phyloP scores from a whole-genome alignment of 2,113 vertebrate genomes.

The Cairina moschata region DNA sequence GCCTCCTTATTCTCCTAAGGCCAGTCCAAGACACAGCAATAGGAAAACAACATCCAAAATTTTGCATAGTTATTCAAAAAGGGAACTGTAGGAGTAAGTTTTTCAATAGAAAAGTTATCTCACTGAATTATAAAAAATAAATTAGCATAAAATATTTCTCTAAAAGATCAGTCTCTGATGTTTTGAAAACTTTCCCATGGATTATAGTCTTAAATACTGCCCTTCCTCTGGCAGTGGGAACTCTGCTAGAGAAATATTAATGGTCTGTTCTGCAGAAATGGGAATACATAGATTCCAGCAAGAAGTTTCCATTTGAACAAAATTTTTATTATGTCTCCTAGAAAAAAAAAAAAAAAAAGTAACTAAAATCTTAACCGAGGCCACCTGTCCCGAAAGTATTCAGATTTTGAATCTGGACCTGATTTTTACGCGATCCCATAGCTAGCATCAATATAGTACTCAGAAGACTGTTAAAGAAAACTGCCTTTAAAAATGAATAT shows the following conservation, averaged over 20 bases:
- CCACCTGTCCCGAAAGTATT: background rate
- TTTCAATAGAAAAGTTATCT: background rate
- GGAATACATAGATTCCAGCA: background rate
- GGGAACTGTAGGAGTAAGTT: background rate
- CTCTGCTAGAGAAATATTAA: background rate
- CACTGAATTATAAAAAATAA: background rate
- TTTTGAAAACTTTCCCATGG: background rate
- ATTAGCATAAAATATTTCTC: background rate
- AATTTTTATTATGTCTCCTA: background rate
- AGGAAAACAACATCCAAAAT: background rate
- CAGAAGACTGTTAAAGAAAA: background rate
- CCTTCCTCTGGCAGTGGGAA: background rate
- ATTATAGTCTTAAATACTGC: background rate
- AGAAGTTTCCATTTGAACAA: background rate
- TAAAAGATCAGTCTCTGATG: background rate
- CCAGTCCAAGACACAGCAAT: accelerated
- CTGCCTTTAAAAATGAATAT: background rate
- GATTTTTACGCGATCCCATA: background rate
- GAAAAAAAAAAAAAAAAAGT: background rate
- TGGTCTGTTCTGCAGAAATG: background rate
- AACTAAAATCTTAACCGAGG: background rate
- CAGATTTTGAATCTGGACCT: too few relatives aligned
- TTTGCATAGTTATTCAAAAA: background rate
- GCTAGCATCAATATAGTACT: background rate
- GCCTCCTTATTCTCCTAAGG: accelerated